Evolutionary conservation across 2,797 vertebrate species (phyloP), one percentile per base, ranked within the genome.

Genomic region (Acanthurus leucopareius): DNA sequence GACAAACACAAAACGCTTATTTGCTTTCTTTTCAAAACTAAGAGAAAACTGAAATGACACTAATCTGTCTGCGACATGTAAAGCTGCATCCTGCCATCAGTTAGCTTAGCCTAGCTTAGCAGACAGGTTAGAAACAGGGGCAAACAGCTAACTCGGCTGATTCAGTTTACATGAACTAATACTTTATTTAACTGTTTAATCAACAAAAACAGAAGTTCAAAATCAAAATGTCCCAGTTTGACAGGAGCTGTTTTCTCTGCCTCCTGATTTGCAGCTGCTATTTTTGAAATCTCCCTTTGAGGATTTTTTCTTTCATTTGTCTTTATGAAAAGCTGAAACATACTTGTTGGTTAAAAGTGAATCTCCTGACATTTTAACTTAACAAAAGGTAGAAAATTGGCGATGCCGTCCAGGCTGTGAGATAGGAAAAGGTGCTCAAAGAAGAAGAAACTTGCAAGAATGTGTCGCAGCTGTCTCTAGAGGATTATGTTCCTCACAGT

Each of bases 401-500:
- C 19, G 19, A 19, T 67, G 14, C n/a, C 10, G 22, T 35, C 10
- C 22, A 54, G 13, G 1, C 47, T 32, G 25, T 63, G n/a, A 10
- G 47, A 53, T 32, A 47, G 10, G 10, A 42, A 15, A 44, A 22
- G 7, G 63, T 3, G 8, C 32, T 75, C n/a, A 44, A 10, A 70
- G 53, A n/a, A n/a, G 35, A n/a, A 57, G 3, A 32, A 48, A 65
- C 4, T 54, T 64, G 44, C 53, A 56, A 16, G 25, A 48, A 19
- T 32, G 17, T 64, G 19, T 62, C 14, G 52, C n/a, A 64, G 45
- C 22, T 69, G 54, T 70, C 49, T 75, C 57, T 7, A 9, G 35
- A 64, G 19, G 63, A 80, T 60, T 35, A 14, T 77, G 68, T 75
- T 64, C 42, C 42, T 69, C 7, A n/a, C 25, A 47, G 60, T 54